phyloP scores from a whole-genome alignment of 1,140 invertebrate genomes.

The Drosophila santomea region DNA sequence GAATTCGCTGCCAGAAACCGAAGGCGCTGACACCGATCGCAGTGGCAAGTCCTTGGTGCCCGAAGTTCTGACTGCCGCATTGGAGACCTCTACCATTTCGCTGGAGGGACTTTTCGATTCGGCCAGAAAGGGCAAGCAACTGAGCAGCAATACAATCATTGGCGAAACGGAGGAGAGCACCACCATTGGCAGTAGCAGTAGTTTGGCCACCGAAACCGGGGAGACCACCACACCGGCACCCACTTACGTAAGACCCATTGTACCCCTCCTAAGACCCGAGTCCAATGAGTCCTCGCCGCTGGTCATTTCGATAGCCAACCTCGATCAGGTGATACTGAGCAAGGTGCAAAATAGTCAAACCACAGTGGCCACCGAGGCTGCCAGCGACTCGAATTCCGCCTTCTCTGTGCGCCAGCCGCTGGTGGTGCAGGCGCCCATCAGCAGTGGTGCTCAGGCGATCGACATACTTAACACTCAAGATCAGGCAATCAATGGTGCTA shows the following conservation, averaged over 20 bases:
- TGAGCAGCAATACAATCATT: conserved; percentile 41
- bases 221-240: conserved; percentile 28
- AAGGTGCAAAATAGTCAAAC: conserved; percentile 61
- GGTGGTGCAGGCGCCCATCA: conserved; percentile 59
- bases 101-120: conserved; percentile 88
- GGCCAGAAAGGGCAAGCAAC: conserved; percentile 79
- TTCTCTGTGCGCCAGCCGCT: conserved; percentile 63
- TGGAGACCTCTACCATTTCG: conserved; percentile 87
- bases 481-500: conserved; percentile 5
- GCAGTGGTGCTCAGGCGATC: conserved; percentile 4
- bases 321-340: conserved; percentile 84
- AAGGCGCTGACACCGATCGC: conserved; percentile 43
- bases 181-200: conserved; percentile 19
- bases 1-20: conserved; percentile 56
- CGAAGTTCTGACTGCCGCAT: conserved; percentile 66
- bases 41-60: conserved; percentile 73
- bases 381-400: conserved; percentile 66
- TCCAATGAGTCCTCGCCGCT: conserved; percentile 84
- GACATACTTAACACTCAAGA: conserved; percentile 2
- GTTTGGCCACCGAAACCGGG: conserved; percentile 9
- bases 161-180: conserved; percentile 13
- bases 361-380: conserved; percentile 14
- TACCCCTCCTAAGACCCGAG: conserved; percentile 79
- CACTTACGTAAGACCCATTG: conserved; percentile 80
- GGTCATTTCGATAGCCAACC: conserved; percentile 84